phyloP scores from a whole-genome alignment of 2,113 vertebrate species.

The Callospermophilus lateralis region DNA sequence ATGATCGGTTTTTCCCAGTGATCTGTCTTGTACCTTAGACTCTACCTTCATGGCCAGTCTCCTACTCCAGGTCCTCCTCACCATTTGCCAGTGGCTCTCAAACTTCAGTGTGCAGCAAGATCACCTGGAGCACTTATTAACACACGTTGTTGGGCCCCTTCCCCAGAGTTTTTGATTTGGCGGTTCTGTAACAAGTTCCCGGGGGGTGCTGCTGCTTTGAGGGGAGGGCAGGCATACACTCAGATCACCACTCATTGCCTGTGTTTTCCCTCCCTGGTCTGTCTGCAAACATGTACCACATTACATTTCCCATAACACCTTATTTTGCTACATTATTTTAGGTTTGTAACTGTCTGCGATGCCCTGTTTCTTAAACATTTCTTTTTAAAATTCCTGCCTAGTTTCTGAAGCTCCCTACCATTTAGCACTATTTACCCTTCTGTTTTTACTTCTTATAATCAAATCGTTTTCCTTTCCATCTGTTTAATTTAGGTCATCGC shows the following conservation, averaged over 20 bases:
- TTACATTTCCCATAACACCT: not conserved
- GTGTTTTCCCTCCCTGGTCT: not conserved
- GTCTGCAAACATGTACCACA: not conserved
- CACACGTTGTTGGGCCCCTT: not conserved
- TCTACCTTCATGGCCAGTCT: not conserved
- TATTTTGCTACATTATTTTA: slow-evolving; percentile 8
- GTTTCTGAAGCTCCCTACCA: not conserved
- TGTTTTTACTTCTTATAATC: not conserved
- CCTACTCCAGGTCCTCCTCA: not conserved
- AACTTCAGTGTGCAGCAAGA: too few relatives aligned
- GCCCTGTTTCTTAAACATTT: not conserved
- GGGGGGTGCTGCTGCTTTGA: not conserved
- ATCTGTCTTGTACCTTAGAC: not conserved
- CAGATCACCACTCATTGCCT: not conserved
- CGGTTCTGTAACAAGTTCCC: not conserved
- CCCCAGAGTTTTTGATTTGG: not conserved
- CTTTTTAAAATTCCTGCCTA: not conserved
- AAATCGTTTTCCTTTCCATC: slow-evolving; percentile 1
- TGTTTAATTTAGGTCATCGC: not conserved
- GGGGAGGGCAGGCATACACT: not conserved
- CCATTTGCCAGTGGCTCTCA: not conserved
- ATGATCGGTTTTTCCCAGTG: not conserved
- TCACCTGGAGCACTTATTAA: not conserved
- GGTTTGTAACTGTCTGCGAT: not conserved
- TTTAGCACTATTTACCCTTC: not conserved